Evolutionary conservation across 2,797 vertebrate genomes (phyloP).

Genomic region (Scomberomorus guttatus): DNA sequence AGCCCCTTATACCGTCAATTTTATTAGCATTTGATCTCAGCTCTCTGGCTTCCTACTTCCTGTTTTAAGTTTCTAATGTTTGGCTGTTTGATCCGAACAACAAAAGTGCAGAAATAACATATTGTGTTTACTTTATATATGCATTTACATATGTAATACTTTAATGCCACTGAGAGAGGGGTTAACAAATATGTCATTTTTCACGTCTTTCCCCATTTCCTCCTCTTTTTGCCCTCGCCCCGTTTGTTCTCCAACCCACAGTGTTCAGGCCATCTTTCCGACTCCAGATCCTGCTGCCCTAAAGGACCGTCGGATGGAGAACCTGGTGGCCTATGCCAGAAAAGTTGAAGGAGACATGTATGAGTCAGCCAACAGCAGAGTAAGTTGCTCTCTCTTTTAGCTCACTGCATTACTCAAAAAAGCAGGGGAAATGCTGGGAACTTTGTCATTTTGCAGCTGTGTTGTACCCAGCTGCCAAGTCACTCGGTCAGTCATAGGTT

Average conservation of each 20-base stretch:
- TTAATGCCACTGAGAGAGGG: background rate
- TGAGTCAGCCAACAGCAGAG: constrained; percentile 97
- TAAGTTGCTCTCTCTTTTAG: constrained; percentile 75
- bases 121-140: background rate
- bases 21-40: background rate
- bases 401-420: background rate
- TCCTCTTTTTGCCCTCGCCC: constrained; percentile 1
- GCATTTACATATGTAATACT: too few relatives aligned
- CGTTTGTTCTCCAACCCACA: constrained; percentile 48
- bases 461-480: background rate
- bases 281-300: constrained; percentile 97
- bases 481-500: background rate
- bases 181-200: background rate
- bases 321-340: constrained; percentile 95
- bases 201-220: background rate
- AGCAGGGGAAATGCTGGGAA: background rate
- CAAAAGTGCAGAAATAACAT: background rate
- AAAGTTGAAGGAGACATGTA: constrained; percentile 99
- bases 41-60: too few relatives aligned
- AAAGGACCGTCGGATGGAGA: constrained; percentile 98
- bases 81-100: too few relatives aligned
- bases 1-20: background rate
- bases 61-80: too few relatives aligned
- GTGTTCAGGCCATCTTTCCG: constrained; percentile 98
- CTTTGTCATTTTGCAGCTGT: too few relatives aligned